Evolutionary conservation across 2,888 invertebrate species (phyloP).

Genomic region (Actias luna): DNA sequence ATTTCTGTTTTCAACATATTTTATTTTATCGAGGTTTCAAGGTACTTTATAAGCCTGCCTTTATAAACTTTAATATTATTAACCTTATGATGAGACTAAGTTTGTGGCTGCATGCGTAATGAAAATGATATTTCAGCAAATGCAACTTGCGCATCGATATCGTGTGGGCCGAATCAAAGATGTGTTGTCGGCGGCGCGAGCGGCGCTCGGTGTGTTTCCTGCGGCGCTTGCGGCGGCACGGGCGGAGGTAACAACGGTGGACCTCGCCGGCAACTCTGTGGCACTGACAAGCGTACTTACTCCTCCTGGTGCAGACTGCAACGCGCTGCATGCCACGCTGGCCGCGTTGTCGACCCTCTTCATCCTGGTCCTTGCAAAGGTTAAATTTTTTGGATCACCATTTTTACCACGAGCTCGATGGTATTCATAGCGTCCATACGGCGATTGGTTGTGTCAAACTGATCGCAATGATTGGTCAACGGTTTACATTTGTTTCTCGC

Average conservation of each 20-base stretch:
- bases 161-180: slow-evolving; percentile 65
- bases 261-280: slow-evolving; percentile 83
- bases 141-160: slow-evolving; percentile 65
- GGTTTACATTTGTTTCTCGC: no score
- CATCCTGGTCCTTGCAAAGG: slow-evolving; percentile 85
- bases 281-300: slow-evolving; percentile 88
- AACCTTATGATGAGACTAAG: no score
- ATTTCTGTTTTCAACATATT: no score
- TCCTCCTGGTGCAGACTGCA: slow-evolving; percentile 91
- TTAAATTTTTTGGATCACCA: slow-evolving; percentile 24
- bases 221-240: slow-evolving; percentile 59
- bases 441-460: no score
- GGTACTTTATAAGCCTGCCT: no score
- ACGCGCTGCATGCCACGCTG: slow-evolving; percentile 87
- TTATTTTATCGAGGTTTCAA: no score
- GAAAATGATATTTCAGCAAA: slow-evolving; percentile 47
- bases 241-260: slow-evolving; percentile 55
- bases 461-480: no score
- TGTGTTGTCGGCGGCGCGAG: slow-evolving; percentile 68
- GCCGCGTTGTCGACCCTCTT: slow-evolving; percentile 87
- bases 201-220: slow-evolving; percentile 62
- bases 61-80: no score
- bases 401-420: neutral
- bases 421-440: no score
- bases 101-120: slow-evolving; percentile 2